Percentiles rank a stretch among this genome's conserved stretches.
phyloP scores from a whole-genome alignment of 2,888 invertebrate genomes.

The Phymatocera aterrima region DNA sequence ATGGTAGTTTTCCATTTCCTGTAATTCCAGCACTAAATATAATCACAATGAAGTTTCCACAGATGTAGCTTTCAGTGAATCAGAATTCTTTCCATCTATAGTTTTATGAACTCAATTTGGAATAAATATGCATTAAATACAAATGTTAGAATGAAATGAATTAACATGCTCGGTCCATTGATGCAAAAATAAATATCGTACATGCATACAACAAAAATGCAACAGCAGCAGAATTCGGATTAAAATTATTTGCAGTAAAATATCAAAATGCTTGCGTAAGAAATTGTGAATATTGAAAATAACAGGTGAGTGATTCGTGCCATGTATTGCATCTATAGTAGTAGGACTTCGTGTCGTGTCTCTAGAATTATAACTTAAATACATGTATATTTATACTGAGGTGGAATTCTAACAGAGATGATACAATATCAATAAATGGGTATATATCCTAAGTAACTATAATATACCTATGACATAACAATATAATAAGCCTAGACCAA shows the following conservation, averaged over 20 bases:
- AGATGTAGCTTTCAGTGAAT: not conserved
- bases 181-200: not conserved
- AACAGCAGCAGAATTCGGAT: not conserved
- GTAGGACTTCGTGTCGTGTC: constrained; percentile 5
- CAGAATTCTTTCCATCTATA: not conserved
- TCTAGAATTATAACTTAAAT: not conserved
- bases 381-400: not conserved
- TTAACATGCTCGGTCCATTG: constrained; percentile 4
- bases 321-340: constrained; percentile 17
- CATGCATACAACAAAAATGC: not conserved
- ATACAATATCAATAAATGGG: not conserved
- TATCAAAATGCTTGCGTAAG: constrained; percentile 30
- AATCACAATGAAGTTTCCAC: not conserved
- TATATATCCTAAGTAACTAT: not conserved
- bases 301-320: constrained; percentile 32
- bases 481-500: constrained; percentile 13
- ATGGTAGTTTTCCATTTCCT: constrained; percentile 1
- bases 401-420: not conserved
- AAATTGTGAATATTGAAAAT: constrained; percentile 19
- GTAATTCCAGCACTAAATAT: not conserved
- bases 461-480: not conserved
- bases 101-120: not conserved
- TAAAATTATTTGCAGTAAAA: not conserved
- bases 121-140: not conserved
- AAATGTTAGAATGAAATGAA: not conserved